A percentile compares a stretch with the other conserved stretches of the same genome.
Conservation (phyloP, 2,113 vertebrate species). For the Noctilio leporinus region DNA sequence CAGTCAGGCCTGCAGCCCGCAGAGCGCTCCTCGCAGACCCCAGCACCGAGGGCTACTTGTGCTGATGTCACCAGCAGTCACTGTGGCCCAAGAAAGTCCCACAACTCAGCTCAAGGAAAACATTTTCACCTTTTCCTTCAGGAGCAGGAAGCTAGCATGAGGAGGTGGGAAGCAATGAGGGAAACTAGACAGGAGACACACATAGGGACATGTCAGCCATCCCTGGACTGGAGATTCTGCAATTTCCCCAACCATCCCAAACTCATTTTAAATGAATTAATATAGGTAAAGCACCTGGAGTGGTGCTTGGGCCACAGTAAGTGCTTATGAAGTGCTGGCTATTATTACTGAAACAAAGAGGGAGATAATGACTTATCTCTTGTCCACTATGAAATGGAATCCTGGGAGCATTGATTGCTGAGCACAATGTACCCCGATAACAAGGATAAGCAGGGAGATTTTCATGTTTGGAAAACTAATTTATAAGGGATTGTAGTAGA, state of each 20-base stretch:
- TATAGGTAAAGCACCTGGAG: background rate
- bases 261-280: background rate
- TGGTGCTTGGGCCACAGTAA: background rate
- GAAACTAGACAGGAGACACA: slow-evolving; percentile 1
- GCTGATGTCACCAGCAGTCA: slow-evolving; percentile 67
- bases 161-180: background rate
- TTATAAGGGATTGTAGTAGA: background rate
- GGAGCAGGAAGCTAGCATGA: background rate
- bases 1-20: slow-evolving; percentile 66
- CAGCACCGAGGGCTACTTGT: slow-evolving; percentile 54
- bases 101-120: slow-evolving; percentile 63
- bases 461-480: slow-evolving; percentile 21
- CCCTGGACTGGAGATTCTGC: background rate
- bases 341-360: background rate
- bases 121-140: slow-evolving; percentile 20
- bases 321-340: background rate
- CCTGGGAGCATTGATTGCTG: background rate
- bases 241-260: background rate
- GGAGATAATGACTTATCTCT: background rate
- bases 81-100: slow-evolving; percentile 58
- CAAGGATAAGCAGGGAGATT: background rate
- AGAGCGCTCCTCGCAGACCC: slow-evolving; percentile 71
- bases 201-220: background rate
- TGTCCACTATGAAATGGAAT: background rate
- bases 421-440: slow-evolving; percentile 50